Base-by-base conservation (phyloP, 2,113 vertebrate genomes). In the Holacanthus passer region DNA sequence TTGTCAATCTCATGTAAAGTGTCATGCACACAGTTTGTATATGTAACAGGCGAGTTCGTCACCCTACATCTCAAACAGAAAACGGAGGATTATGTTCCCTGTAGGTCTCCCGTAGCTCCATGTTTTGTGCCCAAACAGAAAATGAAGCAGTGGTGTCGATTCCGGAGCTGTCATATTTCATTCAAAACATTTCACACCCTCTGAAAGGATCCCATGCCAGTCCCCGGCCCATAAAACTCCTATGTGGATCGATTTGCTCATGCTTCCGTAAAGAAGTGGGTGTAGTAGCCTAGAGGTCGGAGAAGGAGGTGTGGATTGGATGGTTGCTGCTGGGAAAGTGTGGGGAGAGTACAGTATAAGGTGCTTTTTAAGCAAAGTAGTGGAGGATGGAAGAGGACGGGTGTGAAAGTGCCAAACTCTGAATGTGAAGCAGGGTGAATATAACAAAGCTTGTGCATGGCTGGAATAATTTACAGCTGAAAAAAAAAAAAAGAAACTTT, bases 111-210 rank as follows among this genome's bases (percentile, higher is more conserved):
- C 9, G 4, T 77, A 41, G 22, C 73, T 69, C 29, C 17, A 11
- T 64, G 77, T 69, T 60, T 39, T 66, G 55, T 76, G 17, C 27
- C 29, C 48, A 60, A 74, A 73, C 64, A 65, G 65, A 66, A 82
- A 73, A 55, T 50, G 48, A 76, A 73, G 5, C 52, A 17, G 55
- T 50, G 81, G 74, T 77, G 14, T 59, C 12, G 6, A 45, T 73
- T 79, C 60, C 55, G 17, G 37, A 83, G 53, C 82, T 64, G 77
- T 68, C 53, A 74, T 55, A 50, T 66, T 79, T 83, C 43, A 76
- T 67, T 83, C 71, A 75, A 47, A 69, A 69, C 58, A 78, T 79
- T 84, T 90, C 84, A 88, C 81, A 72, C 73, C 13, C 41, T n/a
- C 53, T 87, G 68, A 88, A 86, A 82, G 76, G 60, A 73, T 53